phyloP scores from a whole-genome alignment of 2,113 vertebrate genomes.

The Xiphias gladius region DNA sequence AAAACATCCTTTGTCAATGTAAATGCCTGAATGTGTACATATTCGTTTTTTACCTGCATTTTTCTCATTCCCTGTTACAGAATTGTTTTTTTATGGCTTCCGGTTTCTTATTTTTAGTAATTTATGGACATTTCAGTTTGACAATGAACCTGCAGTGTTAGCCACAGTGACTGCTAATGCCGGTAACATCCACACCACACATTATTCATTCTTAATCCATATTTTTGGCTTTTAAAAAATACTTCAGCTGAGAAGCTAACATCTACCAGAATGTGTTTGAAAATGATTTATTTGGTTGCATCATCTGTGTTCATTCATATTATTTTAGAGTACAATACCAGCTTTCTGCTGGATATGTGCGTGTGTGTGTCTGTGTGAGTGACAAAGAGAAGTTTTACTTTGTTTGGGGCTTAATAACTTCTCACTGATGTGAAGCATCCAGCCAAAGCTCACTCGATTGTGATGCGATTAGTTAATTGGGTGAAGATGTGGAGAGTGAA shows the following conservation, averaged over 20 bases:
- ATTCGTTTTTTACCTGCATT: neutral
- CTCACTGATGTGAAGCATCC: conserved; percentile 61
- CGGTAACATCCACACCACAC: neutral
- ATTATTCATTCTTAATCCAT: conserved; percentile 6
- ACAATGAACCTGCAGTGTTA: neutral
- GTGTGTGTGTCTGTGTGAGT: neutral
- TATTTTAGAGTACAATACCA: neutral
- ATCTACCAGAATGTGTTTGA: conserved; percentile 4
- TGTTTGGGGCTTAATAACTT: conserved; percentile 36
- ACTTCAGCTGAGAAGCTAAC: neutral
- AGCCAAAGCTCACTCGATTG: conserved; percentile 65
- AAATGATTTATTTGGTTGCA: conserved; percentile 32
- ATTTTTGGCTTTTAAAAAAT: conserved; percentile 16
- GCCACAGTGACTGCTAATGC: neutral
- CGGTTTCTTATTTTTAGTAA: neutral
- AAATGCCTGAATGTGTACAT: neutral
- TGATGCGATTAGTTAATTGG: conserved; percentile 81
- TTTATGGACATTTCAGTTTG: neutral
- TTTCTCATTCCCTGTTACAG: neutral
- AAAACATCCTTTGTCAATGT: neutral
- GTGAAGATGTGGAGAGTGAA: conserved; percentile 81
- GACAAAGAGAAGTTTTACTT: conserved; percentile 11
- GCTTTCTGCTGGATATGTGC: neutral
- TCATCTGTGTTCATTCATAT: conserved; percentile 40
- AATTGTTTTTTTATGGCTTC: neutral